phyloP scores from a whole-genome alignment of 2,888 invertebrate genomes.

The Tupiocoris notatus region DNA sequence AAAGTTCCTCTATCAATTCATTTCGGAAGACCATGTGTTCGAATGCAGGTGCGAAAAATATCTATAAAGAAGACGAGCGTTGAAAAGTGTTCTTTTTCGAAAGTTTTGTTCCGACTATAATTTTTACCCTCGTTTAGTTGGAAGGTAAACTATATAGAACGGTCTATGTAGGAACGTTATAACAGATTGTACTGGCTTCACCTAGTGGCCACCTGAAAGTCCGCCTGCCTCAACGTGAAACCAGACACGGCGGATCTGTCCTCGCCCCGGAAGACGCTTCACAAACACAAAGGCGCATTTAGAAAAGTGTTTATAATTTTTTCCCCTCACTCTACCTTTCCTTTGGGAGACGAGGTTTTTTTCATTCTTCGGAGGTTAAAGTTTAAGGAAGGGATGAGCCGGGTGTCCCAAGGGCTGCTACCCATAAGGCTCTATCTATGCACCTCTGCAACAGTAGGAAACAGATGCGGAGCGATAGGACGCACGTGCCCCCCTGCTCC shows the following conservation, averaged over 20 bases:
- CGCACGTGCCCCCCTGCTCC: constrained; percentile 18
- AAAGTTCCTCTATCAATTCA: too few species aligned
- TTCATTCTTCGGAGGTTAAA: not conserved
- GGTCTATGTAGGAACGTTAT: too few species aligned
- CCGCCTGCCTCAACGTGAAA: too few species aligned
- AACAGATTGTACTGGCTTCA: too few species aligned
- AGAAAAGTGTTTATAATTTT: constrained; percentile 37
- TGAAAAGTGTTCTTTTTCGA: too few species aligned
- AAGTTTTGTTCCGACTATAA: too few species aligned
- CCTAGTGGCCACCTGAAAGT: too few species aligned
- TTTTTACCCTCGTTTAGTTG: too few species aligned
- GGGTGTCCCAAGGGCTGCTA: constrained; percentile 21
- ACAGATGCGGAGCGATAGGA: constrained; percentile 28
- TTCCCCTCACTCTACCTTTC: constrained; percentile 12
- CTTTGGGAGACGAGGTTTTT: not conserved
- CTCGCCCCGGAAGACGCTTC: constrained; percentile 10
- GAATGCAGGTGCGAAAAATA: too few species aligned
- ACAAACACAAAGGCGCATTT: constrained; percentile 30
- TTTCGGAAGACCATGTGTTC: too few species aligned
- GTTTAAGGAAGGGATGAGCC: constrained; percentile 1
- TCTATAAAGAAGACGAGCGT: too few species aligned
- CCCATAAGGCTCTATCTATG: not conserved
- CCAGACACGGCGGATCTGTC: not conserved
- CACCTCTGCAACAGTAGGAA: constrained; percentile 15
- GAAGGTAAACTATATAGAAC: too few species aligned